These are phyloP conservation scores for Enteromius unitaeniatus DNA, from an alignment of 2,797 vertebrate genomes.

Conservation along the genomic window DNA sequence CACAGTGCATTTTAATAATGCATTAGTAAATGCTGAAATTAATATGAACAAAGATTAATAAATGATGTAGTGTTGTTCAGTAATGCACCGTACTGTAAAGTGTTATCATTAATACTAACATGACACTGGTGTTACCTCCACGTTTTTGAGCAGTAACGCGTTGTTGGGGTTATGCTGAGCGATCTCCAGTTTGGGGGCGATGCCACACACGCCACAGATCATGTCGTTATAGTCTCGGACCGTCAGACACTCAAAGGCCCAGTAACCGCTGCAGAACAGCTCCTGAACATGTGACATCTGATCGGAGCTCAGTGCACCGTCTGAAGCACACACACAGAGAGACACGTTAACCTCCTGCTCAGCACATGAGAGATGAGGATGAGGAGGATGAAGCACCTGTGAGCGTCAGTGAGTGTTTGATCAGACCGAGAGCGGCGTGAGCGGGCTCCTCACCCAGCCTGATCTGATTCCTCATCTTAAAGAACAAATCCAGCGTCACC, in stretches of 20 bases:
- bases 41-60: no score
- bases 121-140: slow-evolving; percentile 81
- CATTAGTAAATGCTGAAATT: no score
- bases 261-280: slow-evolving; percentile 91
- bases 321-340: slow-evolving; percentile 70
- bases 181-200: slow-evolving; percentile 93
- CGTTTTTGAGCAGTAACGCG: slow-evolving; percentile 88
- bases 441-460: slow-evolving; percentile 87
- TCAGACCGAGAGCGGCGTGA: slow-evolving; percentile 75
- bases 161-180: slow-evolving; percentile 85
- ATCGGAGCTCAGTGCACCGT: slow-evolving; percentile 79
- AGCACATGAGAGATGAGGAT: not conserved
- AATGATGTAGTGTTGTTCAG: no score
- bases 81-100: no score
- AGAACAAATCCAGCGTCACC: slow-evolving; percentile 94
- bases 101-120: no score
- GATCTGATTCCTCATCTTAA: slow-evolving; percentile 88
- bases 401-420: slow-evolving; percentile 63
- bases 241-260: slow-evolving; percentile 97
- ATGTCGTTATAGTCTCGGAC: slow-evolving; percentile 97
- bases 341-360: not conserved
- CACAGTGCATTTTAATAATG: no score
- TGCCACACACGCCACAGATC: slow-evolving; percentile 97
- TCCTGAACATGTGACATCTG: slow-evolving; percentile 85
- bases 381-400: slow-evolving; percentile 53